Evolutionary conservation across 2,797 vertebrate species (phyloP).

Genomic region (Mormyrus proboscirostris): DNA sequence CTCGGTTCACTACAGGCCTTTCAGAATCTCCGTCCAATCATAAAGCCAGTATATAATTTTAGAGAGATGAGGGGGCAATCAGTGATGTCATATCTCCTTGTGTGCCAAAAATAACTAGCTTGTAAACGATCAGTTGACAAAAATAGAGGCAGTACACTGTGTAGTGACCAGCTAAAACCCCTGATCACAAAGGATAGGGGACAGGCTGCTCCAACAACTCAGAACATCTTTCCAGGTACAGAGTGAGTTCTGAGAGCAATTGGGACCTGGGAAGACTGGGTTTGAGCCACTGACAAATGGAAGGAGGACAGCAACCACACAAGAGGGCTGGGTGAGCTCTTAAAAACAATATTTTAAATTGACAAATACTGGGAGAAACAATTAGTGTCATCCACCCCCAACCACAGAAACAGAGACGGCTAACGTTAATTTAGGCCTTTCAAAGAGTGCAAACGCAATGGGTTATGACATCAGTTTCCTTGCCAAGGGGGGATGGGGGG

Average conservation of each 20-base stretch:
- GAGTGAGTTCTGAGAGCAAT: constrained; percentile 14
- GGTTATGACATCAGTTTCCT: background rate
- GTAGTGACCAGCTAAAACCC: background rate
- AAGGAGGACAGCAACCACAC: background rate
- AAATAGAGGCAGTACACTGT: background rate
- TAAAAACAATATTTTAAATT: background rate
- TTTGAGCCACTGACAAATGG: constrained; percentile 18
- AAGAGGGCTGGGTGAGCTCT: background rate
- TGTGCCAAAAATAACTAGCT: background rate
- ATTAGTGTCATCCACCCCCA: no score
- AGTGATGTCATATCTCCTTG: background rate
- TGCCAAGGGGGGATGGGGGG: no score
- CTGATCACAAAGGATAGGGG: background rate
- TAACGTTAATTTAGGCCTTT: background rate
- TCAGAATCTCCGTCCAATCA: background rate
- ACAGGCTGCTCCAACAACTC: background rate
- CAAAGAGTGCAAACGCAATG: background rate
- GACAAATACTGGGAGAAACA: background rate
- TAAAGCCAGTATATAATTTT: background rate
- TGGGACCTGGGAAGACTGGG: background rate
- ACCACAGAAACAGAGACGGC: no score
- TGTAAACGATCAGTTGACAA: background rate
- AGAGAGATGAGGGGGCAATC: background rate
- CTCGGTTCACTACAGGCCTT: background rate
- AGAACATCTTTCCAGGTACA: background rate